Evolutionary conservation across 2,113 vertebrate genomes (phyloP).

Genomic region (Camelus bactrianus): DNA sequence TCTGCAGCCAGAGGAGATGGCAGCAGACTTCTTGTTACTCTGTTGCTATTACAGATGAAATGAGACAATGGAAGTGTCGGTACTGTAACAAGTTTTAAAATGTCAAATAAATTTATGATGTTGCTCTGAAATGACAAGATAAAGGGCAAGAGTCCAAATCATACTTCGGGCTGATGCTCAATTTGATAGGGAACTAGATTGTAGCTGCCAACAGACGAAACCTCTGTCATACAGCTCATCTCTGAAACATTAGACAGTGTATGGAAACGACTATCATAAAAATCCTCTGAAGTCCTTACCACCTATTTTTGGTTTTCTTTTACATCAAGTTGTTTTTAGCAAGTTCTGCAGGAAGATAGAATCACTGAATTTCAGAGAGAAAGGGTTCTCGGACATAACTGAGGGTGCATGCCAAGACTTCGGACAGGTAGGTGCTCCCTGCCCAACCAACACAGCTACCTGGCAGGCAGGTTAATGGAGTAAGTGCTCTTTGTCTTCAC

Average conservation of each 20-base stretch:
- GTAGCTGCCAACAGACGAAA: neutral
- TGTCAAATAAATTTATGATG: neutral
- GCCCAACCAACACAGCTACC: neutral
- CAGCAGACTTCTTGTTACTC: neutral
- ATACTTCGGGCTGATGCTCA: neutral
- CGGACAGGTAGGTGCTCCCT: neutral
- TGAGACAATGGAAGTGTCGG: neutral
- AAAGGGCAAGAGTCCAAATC: neutral
- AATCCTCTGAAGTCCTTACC: neutral
- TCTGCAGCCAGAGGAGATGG: no score
- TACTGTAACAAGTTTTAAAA: neutral
- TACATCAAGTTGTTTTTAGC: neutral
- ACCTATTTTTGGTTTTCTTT: neutral
- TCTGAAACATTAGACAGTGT: neutral
- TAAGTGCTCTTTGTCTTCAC: neutral
- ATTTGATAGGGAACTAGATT: neutral
- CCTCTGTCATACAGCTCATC: neutral
- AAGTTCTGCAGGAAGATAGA: neutral
- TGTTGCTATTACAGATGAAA: neutral
- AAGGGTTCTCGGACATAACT: neutral
- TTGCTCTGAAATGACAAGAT: neutral
- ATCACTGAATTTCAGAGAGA: fast-evolving
- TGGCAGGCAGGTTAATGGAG: neutral
- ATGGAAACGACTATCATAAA: neutral
- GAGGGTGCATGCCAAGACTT: neutral